Evolutionary conservation across 2,113 vertebrate genomes (phyloP).

Genomic region (Abramis brama): DNA sequence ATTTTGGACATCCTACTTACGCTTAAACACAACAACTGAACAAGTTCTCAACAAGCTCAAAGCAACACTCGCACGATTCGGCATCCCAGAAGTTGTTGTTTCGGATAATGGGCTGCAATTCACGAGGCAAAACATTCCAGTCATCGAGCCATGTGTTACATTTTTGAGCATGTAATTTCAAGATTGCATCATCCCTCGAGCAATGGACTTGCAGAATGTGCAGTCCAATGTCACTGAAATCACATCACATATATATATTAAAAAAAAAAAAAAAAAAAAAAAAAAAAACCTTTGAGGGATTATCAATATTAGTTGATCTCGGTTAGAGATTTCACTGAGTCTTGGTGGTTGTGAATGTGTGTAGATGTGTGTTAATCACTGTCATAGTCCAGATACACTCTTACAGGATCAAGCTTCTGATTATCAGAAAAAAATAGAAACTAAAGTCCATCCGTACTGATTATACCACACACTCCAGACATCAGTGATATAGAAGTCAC

Average conservation of each 20-base stretch:
- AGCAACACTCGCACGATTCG: conserved; percentile 17
- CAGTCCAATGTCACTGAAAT: not conserved
- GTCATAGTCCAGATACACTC: too few species aligned
- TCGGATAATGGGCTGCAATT: conserved; percentile 29
- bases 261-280: accelerated
- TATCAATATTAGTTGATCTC: too few species aligned
- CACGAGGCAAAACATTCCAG: conserved; percentile 12
- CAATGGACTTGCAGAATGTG: conserved; percentile 36
- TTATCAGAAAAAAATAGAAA: too few species aligned
- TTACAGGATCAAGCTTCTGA: too few species aligned
- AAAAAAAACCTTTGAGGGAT: too few species aligned
- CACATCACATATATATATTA: too few species aligned
- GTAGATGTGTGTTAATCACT: too few species aligned
- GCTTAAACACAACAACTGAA: not conserved
- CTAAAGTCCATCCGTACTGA: too few species aligned
- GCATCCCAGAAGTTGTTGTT: conserved; percentile 30
- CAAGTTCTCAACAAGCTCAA: not conserved
- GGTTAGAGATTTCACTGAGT: too few species aligned
- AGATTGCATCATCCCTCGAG: not conserved
- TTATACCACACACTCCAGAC: too few species aligned
- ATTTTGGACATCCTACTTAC: conserved; percentile 35
- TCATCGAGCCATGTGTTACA: not conserved
- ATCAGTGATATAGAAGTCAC: too few species aligned
- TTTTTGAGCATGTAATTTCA: not conserved
- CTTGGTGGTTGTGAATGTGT: too few species aligned